These are phyloP conservation scores for Eulemur mongoz DNA, from an alignment of 2,797 vertebrate genomes.

Conservation along the genomic window DNA sequence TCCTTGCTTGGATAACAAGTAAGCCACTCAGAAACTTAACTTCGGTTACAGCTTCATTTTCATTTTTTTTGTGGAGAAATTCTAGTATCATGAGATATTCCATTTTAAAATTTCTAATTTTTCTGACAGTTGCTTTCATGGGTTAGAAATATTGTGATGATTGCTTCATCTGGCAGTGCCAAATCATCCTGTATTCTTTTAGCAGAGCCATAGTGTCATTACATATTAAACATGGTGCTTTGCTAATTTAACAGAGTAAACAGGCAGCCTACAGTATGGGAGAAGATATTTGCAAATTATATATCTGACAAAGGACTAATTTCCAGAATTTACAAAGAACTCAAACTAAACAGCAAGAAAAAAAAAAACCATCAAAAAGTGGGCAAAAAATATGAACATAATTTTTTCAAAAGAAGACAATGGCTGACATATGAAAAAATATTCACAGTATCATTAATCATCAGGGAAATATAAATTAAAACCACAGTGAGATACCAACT, in stretches of 20 bases:
- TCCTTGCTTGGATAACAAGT: too few species aligned
- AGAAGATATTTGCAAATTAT: not conserved
- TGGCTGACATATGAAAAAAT: too few species aligned
- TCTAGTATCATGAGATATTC: not conserved
- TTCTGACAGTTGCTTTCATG: not conserved
- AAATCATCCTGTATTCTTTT: not conserved
- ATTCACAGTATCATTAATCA: too few species aligned
- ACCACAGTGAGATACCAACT: too few species aligned
- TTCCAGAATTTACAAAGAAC: too few species aligned
- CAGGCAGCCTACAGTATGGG: not conserved
- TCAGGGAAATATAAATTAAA: too few species aligned
- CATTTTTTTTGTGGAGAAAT: not conserved
- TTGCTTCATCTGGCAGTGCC: not conserved
- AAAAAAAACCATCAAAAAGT: too few species aligned
- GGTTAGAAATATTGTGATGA: not conserved
- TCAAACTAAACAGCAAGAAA: too few species aligned
- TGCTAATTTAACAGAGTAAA: not conserved
- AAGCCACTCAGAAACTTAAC: not conserved
- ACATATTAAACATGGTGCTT: not conserved
- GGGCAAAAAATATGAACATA: too few species aligned
- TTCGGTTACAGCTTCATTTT: not conserved
- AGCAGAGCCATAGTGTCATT: not conserved
- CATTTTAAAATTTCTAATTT: not conserved
- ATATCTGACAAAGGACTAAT: too few species aligned
- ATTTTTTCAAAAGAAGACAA: too few species aligned